Conservation (phyloP, 2,888 invertebrate species). For the Diadegma fenestrale region DNA sequence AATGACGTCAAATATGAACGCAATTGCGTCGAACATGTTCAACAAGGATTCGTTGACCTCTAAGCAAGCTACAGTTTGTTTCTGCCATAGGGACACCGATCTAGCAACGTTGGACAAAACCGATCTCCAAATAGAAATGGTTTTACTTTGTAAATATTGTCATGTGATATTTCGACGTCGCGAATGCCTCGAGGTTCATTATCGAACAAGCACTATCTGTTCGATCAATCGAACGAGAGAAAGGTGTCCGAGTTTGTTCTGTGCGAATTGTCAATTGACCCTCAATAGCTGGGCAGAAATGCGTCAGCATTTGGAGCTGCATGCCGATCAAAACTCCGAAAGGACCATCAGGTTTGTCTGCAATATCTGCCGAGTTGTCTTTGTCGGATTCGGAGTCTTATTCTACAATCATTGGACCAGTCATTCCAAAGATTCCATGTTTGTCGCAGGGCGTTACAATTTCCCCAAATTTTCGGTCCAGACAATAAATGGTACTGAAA, state of each 20-base stretch:
- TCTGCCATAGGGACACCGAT: slow-evolving; percentile 75
- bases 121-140: slow-evolving; percentile 79
- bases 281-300: slow-evolving; percentile 75
- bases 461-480: slow-evolving; percentile 77
- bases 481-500: slow-evolving; percentile 66
- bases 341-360: slow-evolving; percentile 77
- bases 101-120: slow-evolving; percentile 54
- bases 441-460: slow-evolving; percentile 76
- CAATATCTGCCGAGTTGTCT: slow-evolving; percentile 80
- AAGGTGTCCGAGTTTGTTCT: slow-evolving; percentile 77
- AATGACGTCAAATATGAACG: background rate
- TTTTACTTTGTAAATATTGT: slow-evolving; percentile 78
- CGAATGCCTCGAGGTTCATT: slow-evolving; percentile 80
- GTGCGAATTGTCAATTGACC: slow-evolving; percentile 75
- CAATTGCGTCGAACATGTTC: background rate
- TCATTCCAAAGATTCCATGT: slow-evolving; percentile 77
- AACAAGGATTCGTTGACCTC: background rate
- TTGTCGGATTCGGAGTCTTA: slow-evolving; percentile 77
- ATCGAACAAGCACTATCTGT: slow-evolving; percentile 68
- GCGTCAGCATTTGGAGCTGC: slow-evolving; percentile 76
- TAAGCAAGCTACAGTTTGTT: slow-evolving; percentile 72
- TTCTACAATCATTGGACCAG: slow-evolving; percentile 80
- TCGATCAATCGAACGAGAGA: slow-evolving; percentile 69
- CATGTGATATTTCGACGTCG: slow-evolving; percentile 76
- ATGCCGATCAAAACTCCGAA: slow-evolving; percentile 71